Base-by-base conservation (phyloP, 2,113 vertebrate genomes). In the Trinectes maculatus region DNA sequence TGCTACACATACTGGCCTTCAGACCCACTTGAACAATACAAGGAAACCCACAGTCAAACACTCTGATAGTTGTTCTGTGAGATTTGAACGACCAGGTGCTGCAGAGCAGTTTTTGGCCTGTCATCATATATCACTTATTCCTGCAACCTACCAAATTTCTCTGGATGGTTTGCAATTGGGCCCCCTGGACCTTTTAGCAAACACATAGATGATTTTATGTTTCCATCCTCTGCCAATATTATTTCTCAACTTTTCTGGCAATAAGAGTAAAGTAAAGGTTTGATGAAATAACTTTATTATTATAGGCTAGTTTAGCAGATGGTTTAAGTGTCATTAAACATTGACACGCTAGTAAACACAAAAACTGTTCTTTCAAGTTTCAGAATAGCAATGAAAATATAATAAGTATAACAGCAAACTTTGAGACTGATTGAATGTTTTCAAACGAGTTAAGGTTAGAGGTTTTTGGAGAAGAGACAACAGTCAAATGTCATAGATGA, bases 101-200 rank as follows among this genome's bases (percentile, higher is more conserved):
- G 71, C 65, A 16, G 58, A 77, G 62, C 59, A 11, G 48, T 58
- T 63, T 60, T 53, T 80, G 82, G 80, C 84, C 40, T 6, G 2
- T 54, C 15, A 5, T 47, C 21, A 18, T 71, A 79, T 79, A 72
- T 80, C 19, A 63, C n/a, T 48, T 79, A 62, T 52, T 77, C 44
- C 64, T 75, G 63, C 71, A 71, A 40, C 61, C 61, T 82, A 39
- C 79, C 70, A 68, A 62, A 70, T 79, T 68, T 77, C 64, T 80
- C 68, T 52, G 62, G 68, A 79, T 52, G 33, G 39, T 73, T 77
- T 82, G 71, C 59, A 85, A 76, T 77, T 52, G 61, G 75, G 67
- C 85, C 87, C 74, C 44, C 52, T 51, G 61, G 87, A 84, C 78
- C 80, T 77, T 85, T 87, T 75, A 80, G 64, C 63, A 73, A 80